These are phyloP conservation scores for Psilanteris sp. DNA, from an alignment of 1,140 invertebrate genomes.

Conservation along the genomic window DNA sequence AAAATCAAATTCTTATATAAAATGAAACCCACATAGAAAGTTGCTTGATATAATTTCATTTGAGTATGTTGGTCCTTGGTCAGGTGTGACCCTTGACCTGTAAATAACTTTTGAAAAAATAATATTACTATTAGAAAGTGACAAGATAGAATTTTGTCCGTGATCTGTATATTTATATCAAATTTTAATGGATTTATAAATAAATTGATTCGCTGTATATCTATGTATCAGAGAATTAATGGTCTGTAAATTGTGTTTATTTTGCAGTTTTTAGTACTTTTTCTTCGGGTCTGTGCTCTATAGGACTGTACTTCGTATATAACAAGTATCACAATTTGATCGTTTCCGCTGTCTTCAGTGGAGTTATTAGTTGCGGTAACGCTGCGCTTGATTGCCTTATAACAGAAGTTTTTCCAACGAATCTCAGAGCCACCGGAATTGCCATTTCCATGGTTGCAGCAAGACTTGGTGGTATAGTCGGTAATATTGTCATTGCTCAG, in stretches of 20 bases:
- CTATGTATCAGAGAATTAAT: no score
- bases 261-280: constrained; percentile 90
- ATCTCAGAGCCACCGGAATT: constrained; percentile 90
- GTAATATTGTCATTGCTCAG: constrained; percentile 91
- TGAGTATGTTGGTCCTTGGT: no score
- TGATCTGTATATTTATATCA: no score
- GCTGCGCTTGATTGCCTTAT: constrained; percentile 92
- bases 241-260: constrained; percentile 41
- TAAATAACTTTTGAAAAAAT: no score
- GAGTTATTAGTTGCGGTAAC: constrained; percentile 92
- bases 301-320: constrained; percentile 90
- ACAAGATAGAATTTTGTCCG: no score
- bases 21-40: no score
- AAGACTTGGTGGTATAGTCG: constrained; percentile 90
- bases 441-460: constrained; percentile 93
- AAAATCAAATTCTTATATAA: no score
- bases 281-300: constrained; percentile 91
- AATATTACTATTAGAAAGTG: no score
- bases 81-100: no score
- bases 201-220: no score
- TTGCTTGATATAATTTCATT: no score
- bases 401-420: constrained; percentile 93
- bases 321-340: constrained; percentile 90
- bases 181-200: no score
- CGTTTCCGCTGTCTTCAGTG: constrained; percentile 91